Evolutionary conservation across 2,797 vertebrate genomes (phyloP), one percentile per base, ranked within the genome.

Genomic region (Clarias pachynema): DNA sequence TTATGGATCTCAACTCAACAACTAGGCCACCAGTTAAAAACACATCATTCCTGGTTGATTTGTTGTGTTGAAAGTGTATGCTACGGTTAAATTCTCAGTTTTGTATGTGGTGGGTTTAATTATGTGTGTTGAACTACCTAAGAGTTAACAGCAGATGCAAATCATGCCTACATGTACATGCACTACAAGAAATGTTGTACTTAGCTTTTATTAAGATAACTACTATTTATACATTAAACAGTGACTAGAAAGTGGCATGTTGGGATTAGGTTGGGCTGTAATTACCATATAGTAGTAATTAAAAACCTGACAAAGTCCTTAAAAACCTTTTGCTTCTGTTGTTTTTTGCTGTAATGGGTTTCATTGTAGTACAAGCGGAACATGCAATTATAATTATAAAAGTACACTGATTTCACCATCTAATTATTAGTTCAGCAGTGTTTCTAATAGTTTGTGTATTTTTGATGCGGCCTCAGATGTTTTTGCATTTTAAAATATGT

Each of bases 381-480:
- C 1, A n/a, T 31, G 20, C 31, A 69, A 9, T 34, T 37, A 22
- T 49, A 12, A 49, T 49, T 49, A 49, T 49, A 31, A 69, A 57
- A 53, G 49, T 75, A 37, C 31, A 57, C 10, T n/a, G 60, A 68
- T 60, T 57, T 83, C 31, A 40, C 70, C 18, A 63, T 29, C 57
- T 80, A 18, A 26, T 83, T 57, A 53, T 40, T 68, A 59, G 34
- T 86, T 83, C 15, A 57, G 34, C 49, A 59, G 20, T 26, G 73
- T 57, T 57, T 57, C 66, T 20, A 37, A 62, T 37, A 56, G 57
- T 22, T 37, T 16, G 69, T 53, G 20, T 62, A 26, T 44, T 44
- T 70, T 68, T 56, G 4, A 4, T 65, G 68, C 0, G 22, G 7
- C n/a, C 26, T 29, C 26, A 70, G 74, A 70, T 63, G 16, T 37